A percentile compares a stretch with the other conserved stretches of the same genome.
These are phyloP conservation scores for Pachypanchax playfairii DNA, from an alignment of 2,113 vertebrate genomes.

Conservation along the genomic window DNA sequence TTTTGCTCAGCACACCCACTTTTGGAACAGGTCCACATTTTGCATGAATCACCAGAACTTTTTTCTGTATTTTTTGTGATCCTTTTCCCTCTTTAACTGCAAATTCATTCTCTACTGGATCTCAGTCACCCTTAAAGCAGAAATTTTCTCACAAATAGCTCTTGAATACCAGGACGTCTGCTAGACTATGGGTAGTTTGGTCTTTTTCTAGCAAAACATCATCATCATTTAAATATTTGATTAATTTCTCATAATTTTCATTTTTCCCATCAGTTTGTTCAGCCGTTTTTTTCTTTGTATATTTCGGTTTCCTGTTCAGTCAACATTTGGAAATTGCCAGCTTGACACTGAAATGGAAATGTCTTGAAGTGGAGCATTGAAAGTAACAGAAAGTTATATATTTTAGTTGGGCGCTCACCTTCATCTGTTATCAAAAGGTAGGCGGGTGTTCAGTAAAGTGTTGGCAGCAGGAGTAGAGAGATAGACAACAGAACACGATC, in stretches of 20 bases:
- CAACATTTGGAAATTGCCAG: conserved; percentile 60
- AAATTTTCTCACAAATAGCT: conserved; percentile 48
- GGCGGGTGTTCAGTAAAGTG: conserved; percentile 24
- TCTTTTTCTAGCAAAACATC: conserved; percentile 14
- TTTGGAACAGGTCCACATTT: conserved; percentile 61
- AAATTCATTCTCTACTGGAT: conserved; percentile 46
- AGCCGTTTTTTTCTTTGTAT: conserved; percentile 11
- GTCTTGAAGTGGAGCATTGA: conserved; percentile 62
- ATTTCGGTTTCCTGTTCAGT: too few relatives aligned
- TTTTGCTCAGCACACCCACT: conserved; percentile 51
- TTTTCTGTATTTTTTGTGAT: conserved; percentile 24
- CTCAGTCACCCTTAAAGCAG: conserved; percentile 44
- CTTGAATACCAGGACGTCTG: conserved; percentile 39
- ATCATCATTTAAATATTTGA: conserved; percentile 10
- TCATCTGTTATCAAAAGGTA: conserved; percentile 67
- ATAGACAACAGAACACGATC: conserved; percentile 30
- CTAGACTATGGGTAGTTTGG: conserved; percentile 17
- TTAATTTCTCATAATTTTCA: conserved; percentile 10
- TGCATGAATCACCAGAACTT: conserved; percentile 44
- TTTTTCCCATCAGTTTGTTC: conserved; percentile 22
- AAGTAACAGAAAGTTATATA: conserved; percentile 56
- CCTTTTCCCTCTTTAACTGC: conserved; percentile 30
- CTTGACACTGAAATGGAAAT: conserved; percentile 64
- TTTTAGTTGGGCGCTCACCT: conserved; percentile 53
- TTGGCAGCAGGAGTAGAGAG: conserved; percentile 28